These are phyloP conservation scores for Melitaea cinxia DNA, from an alignment of 1,140 invertebrate genomes.

Conservation along the genomic window DNA sequence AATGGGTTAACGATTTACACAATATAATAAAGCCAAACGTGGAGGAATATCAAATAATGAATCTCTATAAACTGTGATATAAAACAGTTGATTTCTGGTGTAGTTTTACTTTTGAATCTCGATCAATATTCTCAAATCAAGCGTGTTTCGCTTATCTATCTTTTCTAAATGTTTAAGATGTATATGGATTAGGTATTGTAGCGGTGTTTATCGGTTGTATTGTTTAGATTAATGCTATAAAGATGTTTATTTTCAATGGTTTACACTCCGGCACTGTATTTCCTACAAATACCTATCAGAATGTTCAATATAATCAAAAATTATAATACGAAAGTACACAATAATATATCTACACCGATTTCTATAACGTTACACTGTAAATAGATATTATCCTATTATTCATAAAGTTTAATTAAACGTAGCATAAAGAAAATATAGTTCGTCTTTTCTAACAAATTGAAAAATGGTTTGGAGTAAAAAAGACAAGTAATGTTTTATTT, in stretches of 20 bases:
- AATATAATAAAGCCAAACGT: constrained; percentile 3
- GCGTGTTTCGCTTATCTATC: not conserved
- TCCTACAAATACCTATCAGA: not conserved
- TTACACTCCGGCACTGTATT: constrained; percentile 7
- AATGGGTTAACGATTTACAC: too few relatives aligned
- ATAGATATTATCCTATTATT: constrained; percentile 11
- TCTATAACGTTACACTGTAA: not conserved
- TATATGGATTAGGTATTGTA: constrained; percentile 20
- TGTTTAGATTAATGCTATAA: constrained; percentile 10
- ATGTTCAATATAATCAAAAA: not conserved
- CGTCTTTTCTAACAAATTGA: not conserved
- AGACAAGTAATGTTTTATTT: not conserved
- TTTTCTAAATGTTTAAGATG: constrained; percentile 20
- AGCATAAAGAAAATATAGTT: not conserved
- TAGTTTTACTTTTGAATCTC: constrained; percentile 1
- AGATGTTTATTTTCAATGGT: constrained; percentile 1
- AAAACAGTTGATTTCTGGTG: constrained; percentile 27
- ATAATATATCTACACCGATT: not conserved
- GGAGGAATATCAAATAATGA: constrained; percentile 26
- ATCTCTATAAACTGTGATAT: constrained; percentile 45
- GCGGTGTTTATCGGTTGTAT: constrained; percentile 23
- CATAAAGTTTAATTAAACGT: not conserved
- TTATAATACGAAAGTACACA: not conserved
- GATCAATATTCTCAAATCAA: constrained; percentile 12
- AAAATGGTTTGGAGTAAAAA: not conserved